A percentile compares a stretch with the other conserved stretches of the same genome.
Conservation (phyloP, 2,888 invertebrate species). For the Noctua fimbriata region DNA sequence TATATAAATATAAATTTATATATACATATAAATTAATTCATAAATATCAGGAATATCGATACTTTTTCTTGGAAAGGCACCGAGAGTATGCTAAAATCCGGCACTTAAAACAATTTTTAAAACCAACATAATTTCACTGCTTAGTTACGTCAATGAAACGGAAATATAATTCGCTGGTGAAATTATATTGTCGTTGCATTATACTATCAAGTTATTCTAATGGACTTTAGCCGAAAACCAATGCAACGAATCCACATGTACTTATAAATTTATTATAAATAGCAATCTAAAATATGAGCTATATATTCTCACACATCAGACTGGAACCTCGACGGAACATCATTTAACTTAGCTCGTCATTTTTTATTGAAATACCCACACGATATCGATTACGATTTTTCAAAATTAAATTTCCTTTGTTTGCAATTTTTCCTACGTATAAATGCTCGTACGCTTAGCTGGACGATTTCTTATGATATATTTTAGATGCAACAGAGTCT, state of each 20-base stretch:
- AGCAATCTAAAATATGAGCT: constrained; percentile 48
- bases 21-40: constrained; percentile 15
- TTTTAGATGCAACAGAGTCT: constrained; percentile 40
- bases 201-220: constrained; percentile 42
- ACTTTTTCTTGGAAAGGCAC: constrained; percentile 60
- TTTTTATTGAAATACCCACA: constrained; percentile 52
- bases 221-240: constrained; percentile 42
- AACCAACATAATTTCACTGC: constrained; percentile 39
- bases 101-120: constrained; percentile 49
- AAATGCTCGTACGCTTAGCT: constrained; percentile 47
- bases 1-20: constrained; percentile 41
- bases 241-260: constrained; percentile 44
- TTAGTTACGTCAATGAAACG: constrained; percentile 28
- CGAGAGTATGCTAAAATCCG: constrained; percentile 43
- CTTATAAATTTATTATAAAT: constrained; percentile 55
- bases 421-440: constrained; percentile 31
- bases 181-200: constrained; percentile 44
- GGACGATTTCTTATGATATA: constrained; percentile 50
- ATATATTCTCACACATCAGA: constrained; percentile 49
- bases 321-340: constrained; percentile 53
- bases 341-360: constrained; percentile 36
- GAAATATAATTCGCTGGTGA: constrained; percentile 23
- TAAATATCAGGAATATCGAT: constrained; percentile 52
- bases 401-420: constrained; percentile 25
- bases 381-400: constrained; percentile 33